phyloP scores from a whole-genome alignment of 2,113 vertebrate species.

The Hylia prasina region DNA sequence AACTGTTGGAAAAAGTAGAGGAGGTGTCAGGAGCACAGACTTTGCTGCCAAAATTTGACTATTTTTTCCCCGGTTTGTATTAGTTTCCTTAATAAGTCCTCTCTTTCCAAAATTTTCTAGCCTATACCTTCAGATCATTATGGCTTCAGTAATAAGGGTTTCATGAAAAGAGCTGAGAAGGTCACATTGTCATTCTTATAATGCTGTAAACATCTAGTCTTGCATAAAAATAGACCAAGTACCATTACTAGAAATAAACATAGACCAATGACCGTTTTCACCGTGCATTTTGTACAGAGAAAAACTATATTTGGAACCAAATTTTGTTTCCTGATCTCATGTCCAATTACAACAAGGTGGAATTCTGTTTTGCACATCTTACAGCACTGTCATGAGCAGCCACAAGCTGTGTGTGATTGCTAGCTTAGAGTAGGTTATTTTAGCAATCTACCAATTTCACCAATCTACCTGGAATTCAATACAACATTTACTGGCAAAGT shows the following conservation, averaged over 20 bases:
- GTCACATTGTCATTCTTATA: neutral
- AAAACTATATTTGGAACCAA: neutral
- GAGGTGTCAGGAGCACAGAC: neutral
- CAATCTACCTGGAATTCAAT: conserved; percentile 10
- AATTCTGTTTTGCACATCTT: conserved; percentile 1
- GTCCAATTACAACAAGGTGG: neutral
- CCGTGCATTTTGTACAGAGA: neutral
- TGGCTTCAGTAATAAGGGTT: neutral
- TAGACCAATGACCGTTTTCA: neutral
- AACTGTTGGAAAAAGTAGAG: neutral
- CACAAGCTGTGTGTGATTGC: conserved; percentile 1
- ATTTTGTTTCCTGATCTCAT: neutral
- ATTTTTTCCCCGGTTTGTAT: neutral
- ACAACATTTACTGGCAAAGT: neutral
- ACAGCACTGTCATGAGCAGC: neutral
- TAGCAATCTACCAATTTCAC: neutral
- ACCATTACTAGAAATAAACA: neutral
- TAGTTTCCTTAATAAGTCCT: neutral
- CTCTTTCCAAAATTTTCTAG: neutral
- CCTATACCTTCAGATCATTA: neutral
- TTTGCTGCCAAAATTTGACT: neutral
- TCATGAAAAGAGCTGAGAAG: neutral
- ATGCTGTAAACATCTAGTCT: neutral
- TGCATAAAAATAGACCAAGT: neutral
- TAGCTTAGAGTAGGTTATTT: neutral